Evolutionary conservation across 2,888 invertebrate genomes (phyloP).

Genomic region (Incurvaria masculella): DNA sequence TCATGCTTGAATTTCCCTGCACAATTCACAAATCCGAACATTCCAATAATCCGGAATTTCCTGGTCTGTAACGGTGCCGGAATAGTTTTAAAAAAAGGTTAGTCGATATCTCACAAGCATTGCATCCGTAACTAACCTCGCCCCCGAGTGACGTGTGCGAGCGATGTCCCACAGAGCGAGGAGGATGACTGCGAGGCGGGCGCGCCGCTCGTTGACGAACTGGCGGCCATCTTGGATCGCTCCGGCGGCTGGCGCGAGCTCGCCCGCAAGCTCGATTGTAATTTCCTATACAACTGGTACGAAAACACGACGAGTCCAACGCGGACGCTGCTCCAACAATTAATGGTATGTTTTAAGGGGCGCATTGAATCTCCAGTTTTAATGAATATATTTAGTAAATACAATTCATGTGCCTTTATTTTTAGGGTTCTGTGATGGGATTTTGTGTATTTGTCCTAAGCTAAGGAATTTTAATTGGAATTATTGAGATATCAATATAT

Average conservation of each 20-base stretch:
- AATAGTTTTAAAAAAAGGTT: too few relatives aligned
- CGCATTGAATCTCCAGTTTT: slow-evolving; percentile 14
- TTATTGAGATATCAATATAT: too few relatives aligned
- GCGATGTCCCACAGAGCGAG: slow-evolving; percentile 8
- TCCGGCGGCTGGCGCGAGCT: slow-evolving; percentile 59
- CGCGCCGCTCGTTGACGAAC: slow-evolving; percentile 29
- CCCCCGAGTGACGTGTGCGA: slow-evolving; percentile 44
- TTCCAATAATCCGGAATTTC: too few relatives aligned
- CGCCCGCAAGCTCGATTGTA: slow-evolving; percentile 50
- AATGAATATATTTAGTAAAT: neutral
- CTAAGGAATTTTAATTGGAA: neutral
- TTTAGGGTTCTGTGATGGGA: neutral
- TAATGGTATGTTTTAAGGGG: too few relatives aligned
- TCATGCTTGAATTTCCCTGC: too few relatives aligned
- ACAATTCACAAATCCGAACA: too few relatives aligned
- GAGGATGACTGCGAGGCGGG: slow-evolving; percentile 19
- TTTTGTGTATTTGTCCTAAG: neutral
- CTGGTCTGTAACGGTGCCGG: too few relatives aligned
- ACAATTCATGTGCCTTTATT: neutral
- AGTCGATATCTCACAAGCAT: too few relatives aligned
- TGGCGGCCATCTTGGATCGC: slow-evolving; percentile 52
- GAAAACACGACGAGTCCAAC: slow-evolving; percentile 47
- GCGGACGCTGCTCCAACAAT: slow-evolving; percentile 51
- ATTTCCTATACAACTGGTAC: slow-evolving; percentile 47
- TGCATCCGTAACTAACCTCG: too few relatives aligned